Base-by-base conservation (phyloP, 1,140 invertebrate genomes). In the Euschistus heros region DNA sequence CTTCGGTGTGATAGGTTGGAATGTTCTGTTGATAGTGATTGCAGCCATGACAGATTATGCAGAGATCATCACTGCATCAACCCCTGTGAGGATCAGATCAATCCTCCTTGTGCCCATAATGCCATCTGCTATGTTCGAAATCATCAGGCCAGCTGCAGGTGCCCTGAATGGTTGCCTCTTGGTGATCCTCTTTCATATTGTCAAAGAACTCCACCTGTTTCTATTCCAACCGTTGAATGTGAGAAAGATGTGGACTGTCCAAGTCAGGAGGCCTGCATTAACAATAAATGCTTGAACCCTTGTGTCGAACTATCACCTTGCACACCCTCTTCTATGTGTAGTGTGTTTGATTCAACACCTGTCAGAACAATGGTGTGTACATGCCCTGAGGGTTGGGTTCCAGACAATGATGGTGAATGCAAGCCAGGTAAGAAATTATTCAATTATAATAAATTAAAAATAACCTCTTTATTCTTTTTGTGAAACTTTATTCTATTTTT, bases 321-420 rank as follows among this genome's bases (percentile, higher is more conserved):
- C 66, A 75, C 82, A 47, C 78, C 80, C 50, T 84, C 82, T 47
- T 84, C 89, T 2, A 78, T 81, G 47, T 93, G 90, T 74, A 83
- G 82, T 68, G 88, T 91, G 6, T 79, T 90, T 3, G 86, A 92
- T 71, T 90, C 88, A 18, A 78, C 87, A 26, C 90, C 90, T 2
- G 86, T 92, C 14, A 76, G 88, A 61, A 92, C 89, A 0, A 86
- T 93, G 82, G 85, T 87, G 44, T 92, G 89, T 72, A 86, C 87
- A 61, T 92, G 90, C 71, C 86, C 88, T 0, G 86, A 89, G 70
- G 87, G 87, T 18, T 91, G 84, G 80, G 82, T 90, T 64, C 88
- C 89, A 2, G 83, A 91, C 71, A 78, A 84, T 63, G 82, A 82
- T 67, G 89, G 87, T 54, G 80, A 86, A 70, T 94, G 91, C 73